Percentiles rank a stretch among this genome's conserved stretches.
These are phyloP conservation scores for Riparia riparia DNA, from an alignment of 2,113 vertebrate genomes.

Conservation along the genomic window DNA sequence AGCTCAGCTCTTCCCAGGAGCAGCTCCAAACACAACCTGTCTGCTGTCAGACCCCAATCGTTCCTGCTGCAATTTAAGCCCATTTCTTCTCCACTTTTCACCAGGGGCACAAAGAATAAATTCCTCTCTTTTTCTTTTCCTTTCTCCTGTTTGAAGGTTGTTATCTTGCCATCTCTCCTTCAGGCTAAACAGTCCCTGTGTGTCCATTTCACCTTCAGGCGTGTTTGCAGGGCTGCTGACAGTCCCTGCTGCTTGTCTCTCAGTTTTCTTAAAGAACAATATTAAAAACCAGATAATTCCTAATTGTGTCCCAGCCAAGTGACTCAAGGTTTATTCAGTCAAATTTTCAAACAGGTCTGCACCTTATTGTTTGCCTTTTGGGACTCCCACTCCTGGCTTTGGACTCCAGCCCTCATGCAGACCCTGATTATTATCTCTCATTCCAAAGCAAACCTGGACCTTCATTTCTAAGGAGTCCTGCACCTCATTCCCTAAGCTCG, in stretches of 20 bases:
- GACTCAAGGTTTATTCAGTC: not conserved
- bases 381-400: not conserved
- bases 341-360: not conserved
- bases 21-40: not conserved
- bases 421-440: not conserved
- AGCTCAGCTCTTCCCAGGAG: not conserved
- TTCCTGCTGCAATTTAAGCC: not conserved
- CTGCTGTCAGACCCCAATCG: not conserved
- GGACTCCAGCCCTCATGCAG: not conserved
- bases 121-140: not conserved
- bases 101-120: not conserved
- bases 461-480: not conserved
- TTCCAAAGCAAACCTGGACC: not conserved
- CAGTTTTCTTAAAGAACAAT: not conserved
- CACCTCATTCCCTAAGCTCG: not conserved
- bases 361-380: not conserved
- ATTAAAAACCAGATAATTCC: not conserved
- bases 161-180: not conserved
- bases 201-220: not conserved
- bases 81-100: slow-evolving; percentile 11
- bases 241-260: not conserved
- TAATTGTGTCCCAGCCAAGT: not conserved
- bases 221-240: not conserved
- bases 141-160: not conserved
- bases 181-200: not conserved